Conservation (phyloP, 1,140 invertebrate genomes). For the Asobara japonica region DNA sequence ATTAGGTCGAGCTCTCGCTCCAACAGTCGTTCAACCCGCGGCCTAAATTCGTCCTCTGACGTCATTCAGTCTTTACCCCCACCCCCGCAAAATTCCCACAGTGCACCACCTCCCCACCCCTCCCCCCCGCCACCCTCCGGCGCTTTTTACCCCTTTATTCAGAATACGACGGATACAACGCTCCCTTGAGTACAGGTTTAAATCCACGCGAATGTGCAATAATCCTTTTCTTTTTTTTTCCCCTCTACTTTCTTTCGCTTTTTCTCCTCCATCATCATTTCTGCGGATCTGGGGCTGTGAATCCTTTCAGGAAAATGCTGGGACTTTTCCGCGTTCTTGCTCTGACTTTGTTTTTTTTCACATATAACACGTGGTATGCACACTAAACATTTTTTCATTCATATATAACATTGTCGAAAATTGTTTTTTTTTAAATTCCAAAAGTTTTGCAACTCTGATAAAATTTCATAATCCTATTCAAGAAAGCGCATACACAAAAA, state of each 20-base stretch:
- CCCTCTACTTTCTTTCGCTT: too few relatives aligned
- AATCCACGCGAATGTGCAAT: constrained; percentile 6
- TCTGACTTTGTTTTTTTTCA: not conserved
- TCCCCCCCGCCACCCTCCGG: not conserved
- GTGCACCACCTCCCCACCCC: too few relatives aligned
- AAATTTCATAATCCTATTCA: not conserved
- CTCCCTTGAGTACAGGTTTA: not conserved
- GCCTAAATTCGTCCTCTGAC: constrained; percentile 59
- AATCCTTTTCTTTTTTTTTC: not conserved
- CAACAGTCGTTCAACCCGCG: constrained; percentile 65
- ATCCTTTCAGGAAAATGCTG: not conserved
- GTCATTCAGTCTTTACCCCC: constrained; percentile 49
- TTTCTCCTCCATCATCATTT: constrained; percentile 1
- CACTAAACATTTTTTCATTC: not conserved
- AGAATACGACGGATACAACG: not conserved
- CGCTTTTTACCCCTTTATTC: not conserved
- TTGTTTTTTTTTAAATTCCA: not conserved
- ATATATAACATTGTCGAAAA: not conserved
- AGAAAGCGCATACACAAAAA: too few relatives aligned
- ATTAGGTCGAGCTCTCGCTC: constrained; percentile 54
- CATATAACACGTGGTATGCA: too few relatives aligned
- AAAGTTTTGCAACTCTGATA: not conserved
- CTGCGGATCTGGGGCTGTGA: not conserved
- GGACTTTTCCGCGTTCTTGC: not conserved
- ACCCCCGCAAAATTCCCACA: not conserved